These are phyloP conservation scores for Cheilosia variabilis DNA, from an alignment of 2,888 invertebrate genomes.

Conservation along the genomic window DNA sequence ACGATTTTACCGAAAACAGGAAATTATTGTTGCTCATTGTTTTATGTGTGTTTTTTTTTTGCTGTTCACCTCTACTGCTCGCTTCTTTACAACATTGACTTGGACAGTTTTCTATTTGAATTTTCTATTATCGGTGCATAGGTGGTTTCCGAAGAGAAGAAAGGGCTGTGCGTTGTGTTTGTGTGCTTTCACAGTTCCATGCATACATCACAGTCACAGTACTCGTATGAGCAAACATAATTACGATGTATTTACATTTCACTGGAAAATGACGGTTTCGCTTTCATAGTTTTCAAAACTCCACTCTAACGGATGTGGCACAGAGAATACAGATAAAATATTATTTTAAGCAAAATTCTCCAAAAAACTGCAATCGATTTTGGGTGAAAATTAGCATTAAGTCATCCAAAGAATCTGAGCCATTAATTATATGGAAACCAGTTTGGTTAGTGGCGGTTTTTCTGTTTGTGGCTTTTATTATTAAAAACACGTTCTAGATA, in stretches of 20 bases:
- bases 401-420: slow-evolving; percentile 8
- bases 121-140: slow-evolving; percentile 32
- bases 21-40: slow-evolving; percentile 44
- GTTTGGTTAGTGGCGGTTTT: slow-evolving; percentile 19
- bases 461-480: slow-evolving; percentile 17
- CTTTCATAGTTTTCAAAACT: slow-evolving; percentile 1
- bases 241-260: slow-evolving; percentile 24
- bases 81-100: slow-evolving; percentile 24
- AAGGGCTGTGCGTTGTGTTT: not conserved
- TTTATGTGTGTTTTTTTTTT: not conserved
- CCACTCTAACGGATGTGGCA: slow-evolving; percentile 9
- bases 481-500: slow-evolving; percentile 38
- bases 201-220: not conserved
- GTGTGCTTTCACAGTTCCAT: slow-evolving; percentile 7
- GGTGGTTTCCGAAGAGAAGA: slow-evolving; percentile 34
- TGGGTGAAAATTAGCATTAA: not conserved
- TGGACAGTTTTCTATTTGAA: slow-evolving; percentile 43
- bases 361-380: slow-evolving; percentile 21
- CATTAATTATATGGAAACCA: slow-evolving; percentile 33
- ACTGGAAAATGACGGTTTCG: slow-evolving; percentile 1
- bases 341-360: not conserved
- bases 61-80: not conserved
- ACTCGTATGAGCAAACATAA: slow-evolving; percentile 24
- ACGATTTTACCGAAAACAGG: slow-evolving; percentile 35
- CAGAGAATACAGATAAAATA: not conserved